Base-by-base conservation (phyloP, 2,888 invertebrate genomes). In the Gastracanthus pulcherrimus region DNA sequence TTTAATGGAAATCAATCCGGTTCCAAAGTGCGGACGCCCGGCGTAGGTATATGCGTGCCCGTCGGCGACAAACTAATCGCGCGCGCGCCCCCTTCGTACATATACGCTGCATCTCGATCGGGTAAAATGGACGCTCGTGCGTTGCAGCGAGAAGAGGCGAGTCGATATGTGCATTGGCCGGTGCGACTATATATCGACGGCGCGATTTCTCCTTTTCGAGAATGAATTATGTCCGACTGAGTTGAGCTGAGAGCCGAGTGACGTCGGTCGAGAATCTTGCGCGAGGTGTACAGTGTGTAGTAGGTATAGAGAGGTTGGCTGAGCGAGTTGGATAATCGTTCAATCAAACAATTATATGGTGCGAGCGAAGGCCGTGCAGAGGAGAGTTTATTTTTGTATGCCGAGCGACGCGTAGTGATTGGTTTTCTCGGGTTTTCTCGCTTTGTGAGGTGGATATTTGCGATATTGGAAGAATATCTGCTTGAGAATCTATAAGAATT, bases 1-100 rank as follows among this genome's bases (percentile, higher is more conserved):
- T 87, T 85, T 87, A 87, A 88, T 87, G 87, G 86, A 86, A 88
- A 88, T 88, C 86, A 87, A 87, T 86, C 86, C 84, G 85, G 86
- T 86, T 85, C 78, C 66, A 74, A 82, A 81, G 79, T 67, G 81
- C 71, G 31, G 71, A 80, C 76, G 81, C 76, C 69, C 82, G 72
- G 69, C 77, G 76, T 79, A n/a, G 29, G 41, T 60, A 34, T 66
- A 3, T 5, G 6, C 29, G 51, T 48, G 74, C 70, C 82, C 76
- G 16, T 23, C 36, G 82, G 82, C 76, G 82, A 82, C 82, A 79
- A 82, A 71, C 79, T 79, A 79, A 82, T 79, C 82, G 74, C 66
- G 71, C 66, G 60, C 78, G 45, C 45, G 45, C 36, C 34, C 62
- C n/a, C 55, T 55, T 55, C 6, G 66, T 13, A 62, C 62, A n/a